Evolutionary conservation across 2,888 invertebrate species (phyloP).

Genomic region (Idaea dimidiata): DNA sequence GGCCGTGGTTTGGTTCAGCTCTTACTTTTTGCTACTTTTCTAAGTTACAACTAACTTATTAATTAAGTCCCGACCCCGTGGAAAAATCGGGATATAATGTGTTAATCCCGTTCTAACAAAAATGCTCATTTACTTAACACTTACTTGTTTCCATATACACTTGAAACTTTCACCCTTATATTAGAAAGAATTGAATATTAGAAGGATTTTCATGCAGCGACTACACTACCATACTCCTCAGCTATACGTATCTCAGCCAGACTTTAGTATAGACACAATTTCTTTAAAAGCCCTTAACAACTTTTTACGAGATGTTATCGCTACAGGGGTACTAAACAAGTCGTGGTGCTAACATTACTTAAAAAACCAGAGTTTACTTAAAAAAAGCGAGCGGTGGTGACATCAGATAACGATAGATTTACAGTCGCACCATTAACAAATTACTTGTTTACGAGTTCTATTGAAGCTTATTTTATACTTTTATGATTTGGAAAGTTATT

Average conservation of each 20-base stretch:
- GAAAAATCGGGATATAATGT: too few species aligned
- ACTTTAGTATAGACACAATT: slow-evolving; percentile 54
- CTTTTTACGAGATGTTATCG: slow-evolving; percentile 74
- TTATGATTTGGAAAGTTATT: background rate
- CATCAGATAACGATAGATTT: slow-evolving; percentile 75
- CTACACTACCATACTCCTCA: too few species aligned
- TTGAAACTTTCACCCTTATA: too few species aligned
- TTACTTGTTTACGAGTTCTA: slow-evolving; percentile 50
- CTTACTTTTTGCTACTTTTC: too few species aligned
- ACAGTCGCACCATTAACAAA: slow-evolving; percentile 74
- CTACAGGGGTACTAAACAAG: slow-evolving; percentile 69
- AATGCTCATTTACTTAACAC: too few species aligned
- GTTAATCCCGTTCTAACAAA: too few species aligned
- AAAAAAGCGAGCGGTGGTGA: slow-evolving; percentile 65
- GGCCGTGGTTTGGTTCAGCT: too few species aligned
- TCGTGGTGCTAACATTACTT: slow-evolving; percentile 68
- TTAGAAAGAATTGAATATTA: too few species aligned
- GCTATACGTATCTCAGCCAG: slow-evolving; percentile 13
- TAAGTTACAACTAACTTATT: too few species aligned
- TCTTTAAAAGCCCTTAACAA: slow-evolving; percentile 73
- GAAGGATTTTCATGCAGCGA: too few species aligned
- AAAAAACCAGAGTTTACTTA: slow-evolving; percentile 68
- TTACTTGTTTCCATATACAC: too few species aligned
- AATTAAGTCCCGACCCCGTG: too few species aligned
- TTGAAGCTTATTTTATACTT: background rate